Evolutionary conservation across 2,888 invertebrate genomes (phyloP), one percentile per base, ranked within the genome.

Genomic region (Eilema griseolum): DNA sequence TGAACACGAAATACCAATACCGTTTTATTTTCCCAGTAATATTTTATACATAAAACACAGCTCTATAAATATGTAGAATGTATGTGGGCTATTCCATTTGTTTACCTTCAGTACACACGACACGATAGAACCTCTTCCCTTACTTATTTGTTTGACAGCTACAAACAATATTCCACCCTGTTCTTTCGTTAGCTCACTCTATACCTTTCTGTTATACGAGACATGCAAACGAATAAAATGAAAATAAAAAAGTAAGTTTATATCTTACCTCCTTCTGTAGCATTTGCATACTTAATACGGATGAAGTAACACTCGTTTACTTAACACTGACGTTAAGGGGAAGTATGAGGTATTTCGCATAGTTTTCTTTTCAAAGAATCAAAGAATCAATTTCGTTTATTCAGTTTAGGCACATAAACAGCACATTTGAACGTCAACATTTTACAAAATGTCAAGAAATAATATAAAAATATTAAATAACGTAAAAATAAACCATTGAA

Each of bases 81-180:
- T 71, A 69, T 73, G 75, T 73, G 66, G 66, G 33, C 74, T 74
- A 70, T 74, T 70, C 69, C 61, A 68, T 77, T 71, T 79, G 79
- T 79, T 79, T 81, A 71, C 76, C 59, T 37, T 71, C 33, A 41
- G 72, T 67, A 78, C 33, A 76, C 67, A 78, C 8, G 24, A 26
- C 57, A 61, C 33, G 70, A 69, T 57, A 57, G 63, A 67, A 70
- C 61, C 69, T 62, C 66, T 52, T 65, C 63, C 65, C 56, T 73
- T 37, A 74, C 59, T 59, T 70, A 74, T 80, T 76, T 80, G 70
- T 76, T 78, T 76, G 68, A 72, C 28, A 69, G 67, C 68, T 70
- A 71, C 75, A 77, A 76, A 80, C 73, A 79, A 66, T 80, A 67
- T 70, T 73, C 79, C 56, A 71, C 26, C 56, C 67, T 67, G 61